A percentile compares a stretch with the other conserved stretches of the same genome.
These are phyloP conservation scores for Tetragonisca angustula DNA, from an alignment of 2,888 invertebrate species.

Conservation along the genomic window DNA sequence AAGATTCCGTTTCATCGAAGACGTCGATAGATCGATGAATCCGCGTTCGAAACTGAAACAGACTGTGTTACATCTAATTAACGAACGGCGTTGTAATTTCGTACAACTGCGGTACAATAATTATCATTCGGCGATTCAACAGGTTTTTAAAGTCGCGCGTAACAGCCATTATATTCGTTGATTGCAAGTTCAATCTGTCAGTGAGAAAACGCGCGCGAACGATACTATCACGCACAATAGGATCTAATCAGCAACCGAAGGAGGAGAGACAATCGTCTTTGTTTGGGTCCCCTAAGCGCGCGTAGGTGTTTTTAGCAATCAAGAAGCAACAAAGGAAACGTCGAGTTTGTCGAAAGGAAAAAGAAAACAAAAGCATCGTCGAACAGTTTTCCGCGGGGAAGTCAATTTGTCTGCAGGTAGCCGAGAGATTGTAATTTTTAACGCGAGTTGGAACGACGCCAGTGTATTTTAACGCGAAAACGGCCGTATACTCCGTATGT, in stretches of 20 bases:
- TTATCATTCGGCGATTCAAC: background rate
- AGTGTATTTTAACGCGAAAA: slow-evolving; percentile 16
- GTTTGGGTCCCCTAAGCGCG: background rate
- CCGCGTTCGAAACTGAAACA: background rate
- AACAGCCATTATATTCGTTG: background rate
- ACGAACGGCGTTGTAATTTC: background rate
- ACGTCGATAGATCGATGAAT: too few species aligned
- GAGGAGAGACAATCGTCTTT: background rate
- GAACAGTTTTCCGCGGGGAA: background rate
- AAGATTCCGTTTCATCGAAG: too few species aligned
- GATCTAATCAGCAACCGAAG: background rate
- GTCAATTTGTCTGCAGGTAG: slow-evolving; percentile 1
- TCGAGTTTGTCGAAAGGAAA: background rate
- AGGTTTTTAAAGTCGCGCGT: background rate
- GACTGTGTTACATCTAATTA: background rate
- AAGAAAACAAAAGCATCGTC: background rate
- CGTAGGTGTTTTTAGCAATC: background rate
- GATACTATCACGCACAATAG: background rate
- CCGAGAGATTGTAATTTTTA: background rate
- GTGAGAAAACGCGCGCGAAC: background rate
- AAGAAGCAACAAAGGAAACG: background rate
- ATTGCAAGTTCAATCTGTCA: background rate
- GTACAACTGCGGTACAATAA: background rate
- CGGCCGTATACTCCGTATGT: background rate
- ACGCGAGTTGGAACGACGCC: slow-evolving; percentile 1